phyloP scores from a whole-genome alignment of 1,140 invertebrate species.

The Lordiphosa stackelbergi region DNA sequence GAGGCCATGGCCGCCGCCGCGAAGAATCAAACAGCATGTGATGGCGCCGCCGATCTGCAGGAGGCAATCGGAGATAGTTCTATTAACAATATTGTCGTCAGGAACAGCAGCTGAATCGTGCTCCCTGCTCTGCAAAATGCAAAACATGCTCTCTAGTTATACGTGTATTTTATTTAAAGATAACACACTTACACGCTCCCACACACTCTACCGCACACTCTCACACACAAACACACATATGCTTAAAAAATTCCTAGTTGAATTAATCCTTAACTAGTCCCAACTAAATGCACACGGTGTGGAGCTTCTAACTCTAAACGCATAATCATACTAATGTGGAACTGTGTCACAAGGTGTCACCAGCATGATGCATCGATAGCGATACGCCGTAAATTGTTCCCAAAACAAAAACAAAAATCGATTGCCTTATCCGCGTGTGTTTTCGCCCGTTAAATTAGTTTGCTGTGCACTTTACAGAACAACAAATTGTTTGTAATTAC shows the following conservation, averaged over 20 bases:
- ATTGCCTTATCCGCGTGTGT: slow-evolving; percentile 62
- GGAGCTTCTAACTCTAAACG: slow-evolving; percentile 37
- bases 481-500: slow-evolving; percentile 22
- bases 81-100: slow-evolving; percentile 24
- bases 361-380: slow-evolving; percentile 27
- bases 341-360: slow-evolving; percentile 52
- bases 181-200: slow-evolving; percentile 31
- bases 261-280: slow-evolving; percentile 70
- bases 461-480: slow-evolving; percentile 43
- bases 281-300: slow-evolving; percentile 47
- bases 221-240: slow-evolving; percentile 32
- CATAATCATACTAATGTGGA: slow-evolving; percentile 22
- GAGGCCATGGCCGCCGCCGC: slow-evolving; percentile 80
- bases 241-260: slow-evolving; percentile 66
- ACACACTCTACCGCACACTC: slow-evolving; percentile 24
- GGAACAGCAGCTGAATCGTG: slow-evolving; percentile 50
- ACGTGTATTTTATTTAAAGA: slow-evolving; percentile 25
- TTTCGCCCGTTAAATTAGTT: slow-evolving; percentile 52
- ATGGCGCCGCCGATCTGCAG: slow-evolving; percentile 13
- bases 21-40: slow-evolving; percentile 45
- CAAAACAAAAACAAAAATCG: slow-evolving; percentile 13
- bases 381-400: slow-evolving; percentile 36
- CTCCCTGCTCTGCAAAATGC: slow-evolving; percentile 17
- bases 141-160: slow-evolving; percentile 56
- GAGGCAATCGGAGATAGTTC: slow-evolving; percentile 34